Evolutionary conservation across 1,140 invertebrate genomes (phyloP).

Genomic region (Wiebesia pumilae): DNA sequence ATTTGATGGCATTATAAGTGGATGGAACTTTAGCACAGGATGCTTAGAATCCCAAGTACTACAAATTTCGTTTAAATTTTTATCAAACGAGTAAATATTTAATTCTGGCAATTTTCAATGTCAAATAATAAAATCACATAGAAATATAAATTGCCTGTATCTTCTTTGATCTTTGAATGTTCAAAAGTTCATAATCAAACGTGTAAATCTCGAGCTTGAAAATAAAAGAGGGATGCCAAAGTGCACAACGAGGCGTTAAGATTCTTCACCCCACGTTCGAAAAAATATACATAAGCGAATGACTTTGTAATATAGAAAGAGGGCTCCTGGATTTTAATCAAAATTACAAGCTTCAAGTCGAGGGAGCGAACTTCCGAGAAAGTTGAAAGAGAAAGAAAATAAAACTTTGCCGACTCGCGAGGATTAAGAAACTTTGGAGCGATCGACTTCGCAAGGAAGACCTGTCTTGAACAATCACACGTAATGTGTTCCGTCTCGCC

Average conservation of each 20-base stretch:
- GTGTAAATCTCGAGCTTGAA: conserved; percentile 2
- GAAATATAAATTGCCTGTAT: background rate
- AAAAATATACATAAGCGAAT: conserved; percentile 5
- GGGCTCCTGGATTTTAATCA: conserved; percentile 36
- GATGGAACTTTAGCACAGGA: too few relatives aligned
- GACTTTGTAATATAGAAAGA: background rate
- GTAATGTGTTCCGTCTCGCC: conserved; percentile 2
- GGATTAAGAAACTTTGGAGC: conserved; percentile 53
- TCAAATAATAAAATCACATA: too few relatives aligned
- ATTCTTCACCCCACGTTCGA: background rate
- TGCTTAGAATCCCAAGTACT: too few relatives aligned
- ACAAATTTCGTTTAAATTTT: too few relatives aligned
- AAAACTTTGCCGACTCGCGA: conserved; percentile 33
- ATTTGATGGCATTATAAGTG: too few relatives aligned
- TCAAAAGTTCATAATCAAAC: conserved; percentile 31
- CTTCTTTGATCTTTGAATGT: background rate
- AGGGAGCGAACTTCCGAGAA: background rate
- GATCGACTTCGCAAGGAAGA: conserved; percentile 4
- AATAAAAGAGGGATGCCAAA: background rate
- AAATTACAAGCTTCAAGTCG: conserved; percentile 6
- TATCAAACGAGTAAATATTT: too few relatives aligned
- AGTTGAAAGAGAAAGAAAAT: conserved; percentile 9
- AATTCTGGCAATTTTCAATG: too few relatives aligned
- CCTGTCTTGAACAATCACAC: conserved; percentile 39
- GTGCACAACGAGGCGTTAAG: conserved; percentile 7